Base-by-base conservation (phyloP, 2,113 vertebrate genomes). In the Chionodraco myersi region DNA sequence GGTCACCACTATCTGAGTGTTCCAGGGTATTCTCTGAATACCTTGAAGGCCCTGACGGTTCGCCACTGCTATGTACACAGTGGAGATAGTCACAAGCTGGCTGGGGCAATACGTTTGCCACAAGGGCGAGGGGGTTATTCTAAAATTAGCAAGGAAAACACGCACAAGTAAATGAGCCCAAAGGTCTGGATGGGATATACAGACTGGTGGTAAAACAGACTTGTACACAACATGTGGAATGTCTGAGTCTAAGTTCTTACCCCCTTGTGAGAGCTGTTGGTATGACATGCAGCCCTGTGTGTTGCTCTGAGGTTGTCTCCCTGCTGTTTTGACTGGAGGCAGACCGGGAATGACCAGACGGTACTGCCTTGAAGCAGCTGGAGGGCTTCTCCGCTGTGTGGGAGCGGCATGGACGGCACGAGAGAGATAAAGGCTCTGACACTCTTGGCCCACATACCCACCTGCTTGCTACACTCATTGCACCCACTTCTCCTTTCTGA, bases 311-410 rank as follows among this genome's bases (percentile, higher is more conserved):
- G 86, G 83, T 79, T 73, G 80, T 68, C 80, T 88, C 26, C 6
- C 59, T 90, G 79, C 48, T 62, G 79, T 88, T 92, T 86, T 92
- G 91, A 90, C 87, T 91, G 86, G 77, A 91, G 59, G 64, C 81
- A 89, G 79, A 80, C 85, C 74, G 84, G 83, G 80, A 72, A 85
- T 18, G 76, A 86, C 85, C 80, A 83, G 86, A 88, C 80, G 84
- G 82, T 57, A 56, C 90, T 84, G 83, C 80, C 73, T 79, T 63
- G 62, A 78, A 88, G 80, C 80, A 86, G 88, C 82, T 84, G 76
- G 71, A 80, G 64, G 63, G 66, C 71, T 68, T 72, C 85, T 83
- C 77, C 79, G 67, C 67, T 72, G 67, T 67, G 71, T 86, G 83
- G 67, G 70, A 82, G 77, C 68, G 1, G 58, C 65, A 13, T 26